Conservation (phyloP, 35 echinoderm and acorn worm genomes). For the Anneissia japonica region DNA sequence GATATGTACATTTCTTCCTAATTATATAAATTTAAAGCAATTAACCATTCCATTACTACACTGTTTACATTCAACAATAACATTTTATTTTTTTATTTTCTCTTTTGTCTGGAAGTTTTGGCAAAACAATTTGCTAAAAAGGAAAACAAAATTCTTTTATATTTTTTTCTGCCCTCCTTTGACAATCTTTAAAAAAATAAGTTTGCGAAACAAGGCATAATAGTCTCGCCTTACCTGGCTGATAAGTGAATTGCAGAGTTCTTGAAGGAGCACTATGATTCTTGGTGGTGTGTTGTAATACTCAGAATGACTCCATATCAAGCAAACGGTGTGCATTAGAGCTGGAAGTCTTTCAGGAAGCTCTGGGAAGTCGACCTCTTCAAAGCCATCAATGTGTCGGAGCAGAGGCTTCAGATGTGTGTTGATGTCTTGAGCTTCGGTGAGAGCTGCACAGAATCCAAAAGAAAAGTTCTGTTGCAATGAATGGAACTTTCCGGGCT, state of each 20-base stretch:
- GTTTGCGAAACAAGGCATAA: too few relatives aligned
- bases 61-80: too few relatives aligned
- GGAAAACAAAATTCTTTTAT: neutral
- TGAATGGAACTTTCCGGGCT: too few relatives aligned
- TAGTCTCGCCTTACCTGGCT: conserved; percentile 32
- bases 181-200: too few relatives aligned
- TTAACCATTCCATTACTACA: too few relatives aligned
- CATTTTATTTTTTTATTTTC: neutral
- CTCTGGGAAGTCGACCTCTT: conserved; percentile 85
- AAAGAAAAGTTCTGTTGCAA: too few relatives aligned
- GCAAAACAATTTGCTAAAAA: neutral
- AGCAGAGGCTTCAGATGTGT: conserved; percentile 77
- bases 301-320: conserved; percentile 91
- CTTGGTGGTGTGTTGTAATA: conserved; percentile 95
- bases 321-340: conserved; percentile 80
- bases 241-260: conserved; percentile 92
- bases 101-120: neutral
- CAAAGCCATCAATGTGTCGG: conserved; percentile 68
- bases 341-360: conserved; percentile 46
- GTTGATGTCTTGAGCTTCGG: conserved; percentile 92
- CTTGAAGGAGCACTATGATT: conserved; percentile 91
- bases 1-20: too few relatives aligned
- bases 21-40: too few relatives aligned
- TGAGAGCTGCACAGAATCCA: conserved; percentile 42
- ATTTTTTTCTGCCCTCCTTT: neutral